Evolutionary conservation across 2,888 invertebrate species (phyloP), one percentile per base, ranked within the genome.

Genomic region (Eustalomyia histrio): DNA sequence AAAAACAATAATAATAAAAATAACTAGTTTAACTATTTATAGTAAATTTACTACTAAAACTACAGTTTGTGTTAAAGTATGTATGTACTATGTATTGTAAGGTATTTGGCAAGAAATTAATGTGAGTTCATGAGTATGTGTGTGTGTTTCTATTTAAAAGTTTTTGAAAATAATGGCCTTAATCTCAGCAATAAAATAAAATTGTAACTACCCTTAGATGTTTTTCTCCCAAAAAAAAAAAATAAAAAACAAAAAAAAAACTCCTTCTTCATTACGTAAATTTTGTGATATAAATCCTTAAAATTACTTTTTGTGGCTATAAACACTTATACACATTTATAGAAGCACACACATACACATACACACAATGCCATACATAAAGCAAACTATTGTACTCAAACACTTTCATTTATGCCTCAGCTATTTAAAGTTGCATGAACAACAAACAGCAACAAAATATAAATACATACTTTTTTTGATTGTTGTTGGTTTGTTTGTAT

Each of bases 161-260:
- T 75, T 72, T 80, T 81, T 57, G 43, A 63, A 81, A 81, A 78
- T 81, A 81, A 78, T 81, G 81, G 67, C 78, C 81, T 75, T 81
- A 81, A 81, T 81, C 81, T 81, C 50, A 75, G 81, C 81, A 81
- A 81, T 81, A 81, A 81, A 81, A 81, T 81, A 78, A 81, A 81
- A 81, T 81, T 78, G 60, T 57, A 81, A 78, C 81, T 74, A 78
- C 78, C 65, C 74, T 73, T 71, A 67, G 71, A 75, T 61, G 50
- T 61, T 78, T 60, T 60, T 58, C 14, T 24, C 55, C 4, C 35
- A 33, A 16, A 50, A 18, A 12, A 43, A 57, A 7, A 43, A 16
- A 16, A 53, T 50, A 57, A 33, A 7, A 24, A 64, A 63, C 47
- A 35, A 63, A 67, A 47, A 67, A 60, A 55, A 71, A 63, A 64